Conservation (phyloP, 2,113 vertebrate species). For the Pheucticus melanocephalus region DNA sequence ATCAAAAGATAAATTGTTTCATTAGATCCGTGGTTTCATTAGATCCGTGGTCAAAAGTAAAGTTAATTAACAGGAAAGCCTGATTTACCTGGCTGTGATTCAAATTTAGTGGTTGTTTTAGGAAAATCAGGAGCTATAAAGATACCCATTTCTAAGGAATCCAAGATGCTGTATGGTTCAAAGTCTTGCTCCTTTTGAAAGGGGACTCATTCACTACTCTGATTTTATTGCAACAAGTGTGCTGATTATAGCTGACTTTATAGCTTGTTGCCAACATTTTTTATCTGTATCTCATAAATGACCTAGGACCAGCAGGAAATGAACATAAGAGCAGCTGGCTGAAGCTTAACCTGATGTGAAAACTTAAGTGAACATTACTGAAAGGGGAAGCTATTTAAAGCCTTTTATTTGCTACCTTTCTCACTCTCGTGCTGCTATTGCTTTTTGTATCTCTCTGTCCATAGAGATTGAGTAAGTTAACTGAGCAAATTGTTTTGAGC, state of each 20-base stretch:
- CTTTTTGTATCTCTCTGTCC: background rate
- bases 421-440: background rate
- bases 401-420: background rate
- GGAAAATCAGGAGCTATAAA: background rate
- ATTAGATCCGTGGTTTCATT: background rate
- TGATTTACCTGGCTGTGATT: background rate
- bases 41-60: background rate
- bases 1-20: background rate
- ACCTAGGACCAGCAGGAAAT: background rate
- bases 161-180: background rate
- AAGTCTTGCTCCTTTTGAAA: background rate
- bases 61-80: background rate
- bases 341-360: background rate
- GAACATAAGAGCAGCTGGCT: background rate
- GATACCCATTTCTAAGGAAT: background rate
- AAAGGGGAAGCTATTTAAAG: constrained; percentile 3
- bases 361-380: background rate
- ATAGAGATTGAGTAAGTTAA: background rate
- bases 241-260: background rate
- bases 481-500: background rate
- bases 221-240: background rate
- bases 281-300: background rate
- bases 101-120: background rate
- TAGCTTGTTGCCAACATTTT: background rate
- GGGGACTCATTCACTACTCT: background rate